Conservation (phyloP, 2,113 vertebrate species). For the Myrmecophaga tridactyla region DNA sequence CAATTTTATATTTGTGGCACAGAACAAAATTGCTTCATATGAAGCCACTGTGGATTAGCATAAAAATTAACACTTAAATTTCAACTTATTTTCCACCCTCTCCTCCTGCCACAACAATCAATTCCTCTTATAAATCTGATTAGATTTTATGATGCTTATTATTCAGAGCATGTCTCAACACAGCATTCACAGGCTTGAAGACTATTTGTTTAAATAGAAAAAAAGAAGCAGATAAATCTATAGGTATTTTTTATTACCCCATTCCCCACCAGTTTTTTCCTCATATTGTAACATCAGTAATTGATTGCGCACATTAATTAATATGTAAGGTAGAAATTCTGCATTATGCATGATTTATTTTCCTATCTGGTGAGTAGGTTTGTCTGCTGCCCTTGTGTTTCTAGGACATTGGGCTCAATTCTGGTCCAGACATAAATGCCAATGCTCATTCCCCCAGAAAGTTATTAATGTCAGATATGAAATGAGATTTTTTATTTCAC, state of each 20-base stretch:
- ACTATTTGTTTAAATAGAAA: constrained; percentile 98
- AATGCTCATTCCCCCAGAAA: constrained; percentile 90
- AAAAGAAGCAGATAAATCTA: constrained; percentile 97
- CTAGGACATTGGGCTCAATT: constrained; percentile 88
- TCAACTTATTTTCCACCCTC: constrained; percentile 99
- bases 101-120: constrained; percentile 99
- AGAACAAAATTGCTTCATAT: constrained; percentile 99
- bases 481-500: constrained; percentile 91
- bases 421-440: constrained; percentile 89
- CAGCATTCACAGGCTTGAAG: constrained; percentile 90
- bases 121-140: constrained; percentile 99
- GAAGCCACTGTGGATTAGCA: constrained; percentile 99
- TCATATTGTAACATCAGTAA: constrained; percentile 93
- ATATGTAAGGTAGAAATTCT: constrained; percentile 93
- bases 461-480: constrained; percentile 92
- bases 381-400: constrained; percentile 89
- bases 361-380: constrained; percentile 89
- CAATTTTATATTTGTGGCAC: constrained; percentile 99
- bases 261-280: constrained; percentile 89
- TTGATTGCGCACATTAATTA: constrained; percentile 96
- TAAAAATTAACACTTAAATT: constrained; percentile 99
- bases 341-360: constrained; percentile 94
- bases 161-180: constrained; percentile 98
- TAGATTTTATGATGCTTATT: constrained; percentile 99
- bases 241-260: constrained; percentile 93